A percentile compares a stretch with the other conserved stretches of the same genome.
Evolutionary conservation across 2,797 vertebrate species (phyloP).

Genomic region (Cyprinella venusta): DNA sequence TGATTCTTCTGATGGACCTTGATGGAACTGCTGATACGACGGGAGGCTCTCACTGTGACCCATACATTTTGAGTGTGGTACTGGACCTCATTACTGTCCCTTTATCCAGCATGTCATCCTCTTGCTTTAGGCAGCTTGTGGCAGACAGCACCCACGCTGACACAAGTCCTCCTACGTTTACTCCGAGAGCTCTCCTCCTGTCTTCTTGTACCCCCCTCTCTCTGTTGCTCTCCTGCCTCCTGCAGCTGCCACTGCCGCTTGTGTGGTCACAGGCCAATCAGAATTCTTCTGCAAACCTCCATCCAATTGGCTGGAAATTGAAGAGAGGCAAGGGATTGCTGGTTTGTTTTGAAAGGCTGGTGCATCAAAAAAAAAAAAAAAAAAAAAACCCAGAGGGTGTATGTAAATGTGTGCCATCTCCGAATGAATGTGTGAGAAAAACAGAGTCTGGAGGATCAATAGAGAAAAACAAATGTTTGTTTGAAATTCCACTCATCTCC

Average conservation of each 20-base stretch:
- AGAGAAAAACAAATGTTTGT: constrained; percentile 32
- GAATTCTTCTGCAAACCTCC: constrained; percentile 46
- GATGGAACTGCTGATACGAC: constrained; percentile 29
- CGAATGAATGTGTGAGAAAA: not conserved
- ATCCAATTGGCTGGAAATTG: constrained; percentile 59
- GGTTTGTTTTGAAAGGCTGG: constrained; percentile 62
- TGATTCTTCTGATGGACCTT: constrained; percentile 34
- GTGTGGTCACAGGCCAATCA: constrained; percentile 63
- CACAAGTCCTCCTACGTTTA: constrained; percentile 43
- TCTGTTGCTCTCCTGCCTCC: constrained; percentile 52
- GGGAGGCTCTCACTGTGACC: constrained; percentile 28
- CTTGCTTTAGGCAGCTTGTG: constrained; percentile 35
- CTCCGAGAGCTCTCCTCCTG: constrained; percentile 39
- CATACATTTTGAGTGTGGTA: constrained; percentile 43
- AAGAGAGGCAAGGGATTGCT: constrained; percentile 49
- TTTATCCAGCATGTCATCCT: constrained; percentile 36
- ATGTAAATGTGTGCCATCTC: not conserved
- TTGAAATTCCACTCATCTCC: not conserved
- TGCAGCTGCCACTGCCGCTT: constrained; percentile 53
- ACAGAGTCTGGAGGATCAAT: constrained; percentile 1
- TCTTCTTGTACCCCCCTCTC: constrained; percentile 21
- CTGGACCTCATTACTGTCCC: constrained; percentile 23
- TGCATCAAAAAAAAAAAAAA: constrained; percentile 19
- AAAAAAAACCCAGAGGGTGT: constrained; percentile 8
- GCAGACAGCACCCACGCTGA: constrained; percentile 27